These are phyloP conservation scores for Discoglossus pictus DNA, from an alignment of 2,797 vertebrate species.

Conservation along the genomic window DNA sequence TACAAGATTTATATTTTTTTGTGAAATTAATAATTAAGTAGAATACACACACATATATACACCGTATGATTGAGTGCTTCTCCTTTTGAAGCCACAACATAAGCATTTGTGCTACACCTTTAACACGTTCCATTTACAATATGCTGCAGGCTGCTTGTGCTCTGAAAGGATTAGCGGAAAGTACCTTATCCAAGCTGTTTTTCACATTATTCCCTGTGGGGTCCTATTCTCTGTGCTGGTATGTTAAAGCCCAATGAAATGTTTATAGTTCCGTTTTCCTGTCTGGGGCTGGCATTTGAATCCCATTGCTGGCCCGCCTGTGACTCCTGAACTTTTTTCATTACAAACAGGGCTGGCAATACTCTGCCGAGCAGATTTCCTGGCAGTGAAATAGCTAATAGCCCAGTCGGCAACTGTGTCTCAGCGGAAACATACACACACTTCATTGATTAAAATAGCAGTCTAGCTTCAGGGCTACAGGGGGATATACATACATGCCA, in stretches of 20 bases:
- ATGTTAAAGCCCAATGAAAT: slow-evolving; percentile 43
- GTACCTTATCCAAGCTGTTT: slow-evolving; percentile 33
- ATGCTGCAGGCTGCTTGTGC: slow-evolving; percentile 8
- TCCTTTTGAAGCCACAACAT: too few relatives aligned
- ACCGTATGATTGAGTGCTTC: too few relatives aligned
- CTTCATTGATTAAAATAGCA: slow-evolving; percentile 30
- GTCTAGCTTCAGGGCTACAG: slow-evolving; percentile 26
- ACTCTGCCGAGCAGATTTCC: slow-evolving; percentile 29
- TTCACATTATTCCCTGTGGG: slow-evolving; percentile 38
- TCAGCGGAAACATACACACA: slow-evolving; percentile 31
- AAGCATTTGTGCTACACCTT: not conserved
- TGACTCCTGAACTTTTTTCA: slow-evolving; percentile 49
- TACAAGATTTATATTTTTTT: too few relatives aligned
- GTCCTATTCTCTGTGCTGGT: slow-evolving; percentile 38
- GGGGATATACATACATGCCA: too few relatives aligned
- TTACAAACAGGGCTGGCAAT: slow-evolving; percentile 38
- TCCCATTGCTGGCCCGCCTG: slow-evolving; percentile 41
- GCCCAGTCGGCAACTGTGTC: slow-evolving; percentile 33
- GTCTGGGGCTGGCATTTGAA: slow-evolving; percentile 40
- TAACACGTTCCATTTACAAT: slow-evolving; percentile 23
- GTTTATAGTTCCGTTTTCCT: slow-evolving; percentile 48
- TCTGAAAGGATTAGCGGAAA: slow-evolving; percentile 20
- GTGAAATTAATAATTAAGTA: too few relatives aligned
- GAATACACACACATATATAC: too few relatives aligned
- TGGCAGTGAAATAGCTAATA: slow-evolving; percentile 42